phyloP scores from a whole-genome alignment of 2,113 vertebrate species.

The Paramormyrops kingsleyae region DNA sequence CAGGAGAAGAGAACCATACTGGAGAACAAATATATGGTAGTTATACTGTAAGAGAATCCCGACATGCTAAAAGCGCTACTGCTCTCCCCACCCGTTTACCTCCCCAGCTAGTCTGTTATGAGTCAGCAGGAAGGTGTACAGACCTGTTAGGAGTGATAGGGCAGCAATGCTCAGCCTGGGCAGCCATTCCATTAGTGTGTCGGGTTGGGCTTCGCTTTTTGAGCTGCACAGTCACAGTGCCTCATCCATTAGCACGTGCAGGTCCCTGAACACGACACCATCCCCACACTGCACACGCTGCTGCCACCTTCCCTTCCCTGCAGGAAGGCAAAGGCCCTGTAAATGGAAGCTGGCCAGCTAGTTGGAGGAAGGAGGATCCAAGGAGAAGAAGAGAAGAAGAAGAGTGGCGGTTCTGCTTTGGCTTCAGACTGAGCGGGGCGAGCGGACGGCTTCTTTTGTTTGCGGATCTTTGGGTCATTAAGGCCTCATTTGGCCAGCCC shows the following conservation, averaged over 20 bases:
- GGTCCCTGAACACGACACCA: neutral
- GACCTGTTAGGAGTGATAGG: neutral
- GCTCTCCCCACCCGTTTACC: neutral
- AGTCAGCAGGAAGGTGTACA: neutral
- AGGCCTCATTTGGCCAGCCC: neutral
- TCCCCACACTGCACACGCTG: neutral
- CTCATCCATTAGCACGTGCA: neutral
- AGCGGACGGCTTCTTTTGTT: neutral
- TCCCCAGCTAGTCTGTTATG: neutral
- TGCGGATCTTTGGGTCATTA: neutral
- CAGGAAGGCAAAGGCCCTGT: neutral
- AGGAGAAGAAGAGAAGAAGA: too few relatives aligned
- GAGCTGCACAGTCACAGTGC: neutral
- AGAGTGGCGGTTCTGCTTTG: neutral
- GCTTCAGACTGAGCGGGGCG: neutral
- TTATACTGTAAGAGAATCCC: neutral
- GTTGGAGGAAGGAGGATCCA: neutral
- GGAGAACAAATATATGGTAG: neutral
- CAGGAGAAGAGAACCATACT: neutral
- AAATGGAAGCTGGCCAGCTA: neutral
- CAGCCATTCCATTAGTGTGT: neutral
- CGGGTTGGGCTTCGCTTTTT: neutral
- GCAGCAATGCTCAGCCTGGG: neutral
- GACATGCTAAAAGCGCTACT: neutral
- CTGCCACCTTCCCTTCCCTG: neutral